phyloP scores from a whole-genome alignment of 2,113 vertebrate species.

The Phalacrocorax carbo region DNA sequence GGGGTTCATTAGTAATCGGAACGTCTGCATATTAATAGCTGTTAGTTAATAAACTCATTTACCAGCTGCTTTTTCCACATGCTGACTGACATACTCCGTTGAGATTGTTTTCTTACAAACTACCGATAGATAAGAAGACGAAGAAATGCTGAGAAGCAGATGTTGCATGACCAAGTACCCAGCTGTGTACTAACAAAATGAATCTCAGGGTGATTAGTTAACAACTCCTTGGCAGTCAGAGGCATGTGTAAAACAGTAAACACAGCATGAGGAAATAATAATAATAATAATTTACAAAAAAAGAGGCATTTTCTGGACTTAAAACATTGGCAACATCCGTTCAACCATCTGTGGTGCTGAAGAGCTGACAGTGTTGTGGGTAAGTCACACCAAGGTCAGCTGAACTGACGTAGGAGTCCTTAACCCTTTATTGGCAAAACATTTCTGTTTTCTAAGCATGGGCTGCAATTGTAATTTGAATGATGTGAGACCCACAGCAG shows the following conservation, averaged over 20 bases:
- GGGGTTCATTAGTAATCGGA: not conserved
- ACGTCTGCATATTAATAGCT: not conserved
- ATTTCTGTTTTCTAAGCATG: not conserved
- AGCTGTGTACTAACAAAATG: conserved; percentile 80
- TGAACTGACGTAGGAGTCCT: not conserved
- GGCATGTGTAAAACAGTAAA: conserved; percentile 66
- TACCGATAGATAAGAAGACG: conserved; percentile 51
- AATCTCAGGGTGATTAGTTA: conserved; percentile 77
- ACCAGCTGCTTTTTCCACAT: not conserved
- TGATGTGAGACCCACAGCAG: not conserved
- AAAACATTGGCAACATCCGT: conserved; percentile 61
- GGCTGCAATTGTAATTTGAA: rapidly evolving
- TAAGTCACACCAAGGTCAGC: conserved; percentile 67
- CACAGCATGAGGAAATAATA: conserved; percentile 62
- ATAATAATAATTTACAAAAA: not conserved
- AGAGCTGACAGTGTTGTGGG: conserved; percentile 52
- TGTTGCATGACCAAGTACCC: conserved; percentile 75
- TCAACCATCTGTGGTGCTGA: conserved; percentile 67
- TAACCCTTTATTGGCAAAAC: conserved; percentile 20
- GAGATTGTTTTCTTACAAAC: not conserved
- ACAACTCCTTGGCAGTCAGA: conserved; percentile 79
- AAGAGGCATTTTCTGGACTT: conserved; percentile 40
- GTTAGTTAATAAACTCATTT: not conserved
- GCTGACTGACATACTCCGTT: not conserved
- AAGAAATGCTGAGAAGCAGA: conserved; percentile 76